Evolutionary conservation across 2,797 vertebrate species (phyloP).

Genomic region (Dallia pectoralis): DNA sequence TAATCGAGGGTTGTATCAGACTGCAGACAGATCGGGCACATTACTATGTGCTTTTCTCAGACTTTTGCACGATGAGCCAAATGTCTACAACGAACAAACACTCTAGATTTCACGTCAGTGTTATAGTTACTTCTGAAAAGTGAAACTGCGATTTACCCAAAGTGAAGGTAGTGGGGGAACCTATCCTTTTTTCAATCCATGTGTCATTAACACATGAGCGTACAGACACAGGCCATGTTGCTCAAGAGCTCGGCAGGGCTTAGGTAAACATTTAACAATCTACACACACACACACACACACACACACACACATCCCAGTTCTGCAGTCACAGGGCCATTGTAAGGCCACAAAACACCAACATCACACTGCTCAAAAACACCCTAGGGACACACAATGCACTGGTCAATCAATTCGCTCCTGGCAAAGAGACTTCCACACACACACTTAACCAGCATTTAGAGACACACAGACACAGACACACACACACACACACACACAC

Average conservation of each 20-base stretch:
- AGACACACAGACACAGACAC: constrained; percentile 27
- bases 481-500: neutral
- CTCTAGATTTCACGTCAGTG: constrained; percentile 19
- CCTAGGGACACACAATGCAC: constrained; percentile 72
- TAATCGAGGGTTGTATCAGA: neutral
- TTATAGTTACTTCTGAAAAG: constrained; percentile 20
- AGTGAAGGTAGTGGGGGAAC: constrained; percentile 16
- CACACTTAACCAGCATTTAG: constrained; percentile 16
- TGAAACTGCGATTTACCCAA: constrained; percentile 49
- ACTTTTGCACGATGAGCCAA: no score
- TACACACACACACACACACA: constrained; percentile 36
- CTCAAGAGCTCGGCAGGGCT: constrained; percentile 53
- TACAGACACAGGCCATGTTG: constrained; percentile 22
- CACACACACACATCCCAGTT: constrained; percentile 53
- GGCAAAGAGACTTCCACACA: constrained; percentile 28
- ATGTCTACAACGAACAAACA: neutral
- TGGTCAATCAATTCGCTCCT: constrained; percentile 68
- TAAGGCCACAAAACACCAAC: constrained; percentile 68
- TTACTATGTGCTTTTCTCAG: no score
- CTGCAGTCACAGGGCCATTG: constrained; percentile 60
- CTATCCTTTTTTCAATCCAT: neutral
- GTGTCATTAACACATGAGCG: neutral
- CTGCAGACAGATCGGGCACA: neutral
- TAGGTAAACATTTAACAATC: constrained; percentile 33
- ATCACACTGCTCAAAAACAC: constrained; percentile 70